Evolutionary conservation across 2,113 vertebrate species (phyloP).

Genomic region (Butorides virescens): DNA sequence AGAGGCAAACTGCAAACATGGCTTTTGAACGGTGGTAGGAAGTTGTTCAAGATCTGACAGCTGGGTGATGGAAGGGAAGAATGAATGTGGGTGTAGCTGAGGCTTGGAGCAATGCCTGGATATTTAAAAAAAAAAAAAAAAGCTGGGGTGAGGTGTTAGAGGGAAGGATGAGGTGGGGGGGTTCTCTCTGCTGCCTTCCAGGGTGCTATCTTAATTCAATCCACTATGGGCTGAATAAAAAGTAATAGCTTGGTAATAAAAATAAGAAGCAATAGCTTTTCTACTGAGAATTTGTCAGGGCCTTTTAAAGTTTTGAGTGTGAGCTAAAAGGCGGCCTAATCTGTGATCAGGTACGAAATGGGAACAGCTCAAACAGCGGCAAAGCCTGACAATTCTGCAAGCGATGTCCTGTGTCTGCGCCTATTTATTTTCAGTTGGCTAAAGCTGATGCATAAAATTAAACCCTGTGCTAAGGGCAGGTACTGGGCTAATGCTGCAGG

Average conservation of each 20-base stretch:
- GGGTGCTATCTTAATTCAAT: accelerated
- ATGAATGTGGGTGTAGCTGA: background rate
- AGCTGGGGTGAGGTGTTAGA: background rate
- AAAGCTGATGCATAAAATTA: accelerated
- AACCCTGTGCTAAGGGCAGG: background rate
- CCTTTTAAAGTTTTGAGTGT: background rate
- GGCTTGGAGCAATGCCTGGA: too few relatives aligned
- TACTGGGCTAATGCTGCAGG: background rate
- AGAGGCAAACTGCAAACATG: accelerated
- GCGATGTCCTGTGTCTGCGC: background rate
- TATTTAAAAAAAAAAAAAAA: too few relatives aligned
- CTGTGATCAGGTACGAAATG: too few relatives aligned
- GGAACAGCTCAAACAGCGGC: background rate
- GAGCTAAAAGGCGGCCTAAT: background rate
- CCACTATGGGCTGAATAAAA: background rate
- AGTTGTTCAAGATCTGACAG: background rate
- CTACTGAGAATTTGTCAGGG: background rate
- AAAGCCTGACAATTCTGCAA: background rate
- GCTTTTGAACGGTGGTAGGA: background rate
- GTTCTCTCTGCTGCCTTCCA: background rate
- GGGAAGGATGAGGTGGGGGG: accelerated
- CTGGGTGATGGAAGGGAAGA: background rate
- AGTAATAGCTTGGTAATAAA: too few relatives aligned
- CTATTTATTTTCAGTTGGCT: accelerated
- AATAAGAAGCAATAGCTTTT: background rate